phyloP scores from a whole-genome alignment of 1,140 invertebrate genomes.

The Papilio glaucus region DNA sequence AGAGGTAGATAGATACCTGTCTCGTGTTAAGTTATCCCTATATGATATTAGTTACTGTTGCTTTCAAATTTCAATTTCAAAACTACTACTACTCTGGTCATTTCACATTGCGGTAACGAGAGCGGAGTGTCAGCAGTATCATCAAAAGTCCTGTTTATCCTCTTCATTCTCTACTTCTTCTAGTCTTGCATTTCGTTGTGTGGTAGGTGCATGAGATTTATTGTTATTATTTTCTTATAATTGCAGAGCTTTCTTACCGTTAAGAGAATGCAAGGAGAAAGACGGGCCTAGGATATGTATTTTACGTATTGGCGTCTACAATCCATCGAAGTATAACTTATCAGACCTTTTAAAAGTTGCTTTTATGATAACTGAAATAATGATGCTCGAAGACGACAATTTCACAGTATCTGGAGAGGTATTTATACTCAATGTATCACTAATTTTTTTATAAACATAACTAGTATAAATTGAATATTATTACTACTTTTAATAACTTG shows the following conservation, averaged over 20 bases:
- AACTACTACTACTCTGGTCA: too few species aligned
- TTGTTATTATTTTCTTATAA: slow-evolving; percentile 25
- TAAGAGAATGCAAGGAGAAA: slow-evolving; percentile 51
- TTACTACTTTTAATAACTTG: too few species aligned
- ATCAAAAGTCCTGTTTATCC: too few species aligned
- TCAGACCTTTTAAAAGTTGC: slow-evolving; percentile 54
- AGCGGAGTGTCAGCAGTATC: too few species aligned
- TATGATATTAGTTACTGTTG: too few species aligned
- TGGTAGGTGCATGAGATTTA: neutral
- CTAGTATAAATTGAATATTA: too few species aligned
- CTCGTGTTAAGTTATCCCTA: too few species aligned
- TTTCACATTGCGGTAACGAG: too few species aligned
- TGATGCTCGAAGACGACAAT: slow-evolving; percentile 56
- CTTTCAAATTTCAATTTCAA: too few species aligned
- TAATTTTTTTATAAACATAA: too few species aligned
- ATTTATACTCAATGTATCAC: slow-evolving; percentile 16
- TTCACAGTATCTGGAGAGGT: slow-evolving; percentile 73
- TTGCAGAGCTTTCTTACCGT: slow-evolving; percentile 65
- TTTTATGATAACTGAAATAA: slow-evolving; percentile 56
- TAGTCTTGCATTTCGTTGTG: slow-evolving; percentile 24
- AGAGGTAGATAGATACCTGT: too few species aligned
- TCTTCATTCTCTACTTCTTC: neutral
- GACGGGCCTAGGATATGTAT: slow-evolving; percentile 57
- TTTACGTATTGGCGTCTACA: slow-evolving; percentile 54
- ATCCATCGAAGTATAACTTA: slow-evolving; percentile 52